phyloP scores from a whole-genome alignment of 1,140 invertebrate species.

The Sminthurides bifidus region DNA sequence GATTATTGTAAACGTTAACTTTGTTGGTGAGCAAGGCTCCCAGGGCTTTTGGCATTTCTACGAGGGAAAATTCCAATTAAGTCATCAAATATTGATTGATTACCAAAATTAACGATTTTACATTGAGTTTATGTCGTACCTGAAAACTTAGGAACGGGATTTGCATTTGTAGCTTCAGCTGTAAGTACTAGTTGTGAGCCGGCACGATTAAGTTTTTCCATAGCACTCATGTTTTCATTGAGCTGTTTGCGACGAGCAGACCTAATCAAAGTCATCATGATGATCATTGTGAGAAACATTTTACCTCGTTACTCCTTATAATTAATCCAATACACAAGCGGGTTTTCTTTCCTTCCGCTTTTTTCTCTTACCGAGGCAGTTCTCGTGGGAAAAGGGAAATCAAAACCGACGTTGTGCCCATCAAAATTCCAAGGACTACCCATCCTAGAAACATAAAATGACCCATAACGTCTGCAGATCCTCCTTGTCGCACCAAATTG shows the following conservation, averaged over 20 bases:
- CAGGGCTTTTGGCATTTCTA: constrained; percentile 25
- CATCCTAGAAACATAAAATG: constrained; percentile 43
- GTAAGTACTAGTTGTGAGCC: constrained; percentile 24
- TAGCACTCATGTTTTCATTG: neutral
- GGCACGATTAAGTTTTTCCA: constrained; percentile 4
- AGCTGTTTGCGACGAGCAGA: neutral
- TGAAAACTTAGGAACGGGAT: constrained; percentile 18
- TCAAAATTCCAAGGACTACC: constrained; percentile 52
- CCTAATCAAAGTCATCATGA: neutral
- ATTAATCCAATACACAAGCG: neutral
- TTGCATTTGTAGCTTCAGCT: constrained; percentile 10
- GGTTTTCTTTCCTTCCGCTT: neutral
- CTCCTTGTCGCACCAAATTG: too few species aligned
- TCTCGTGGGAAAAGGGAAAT: constrained; percentile 53
- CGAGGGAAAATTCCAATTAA: neutral
- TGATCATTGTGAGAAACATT: neutral
- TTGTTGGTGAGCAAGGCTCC: constrained; percentile 25
- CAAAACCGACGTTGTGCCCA: constrained; percentile 50
- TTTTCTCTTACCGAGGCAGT: constrained; percentile 40
- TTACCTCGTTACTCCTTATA: neutral
- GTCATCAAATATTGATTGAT: neutral
- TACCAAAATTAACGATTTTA: neutral
- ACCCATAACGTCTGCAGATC: too few species aligned
- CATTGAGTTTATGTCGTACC: constrained; percentile 16
- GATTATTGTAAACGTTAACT: constrained; percentile 30